Evolutionary conservation across 2,113 vertebrate genomes (phyloP).

Genomic region (Emberiza fucata): DNA sequence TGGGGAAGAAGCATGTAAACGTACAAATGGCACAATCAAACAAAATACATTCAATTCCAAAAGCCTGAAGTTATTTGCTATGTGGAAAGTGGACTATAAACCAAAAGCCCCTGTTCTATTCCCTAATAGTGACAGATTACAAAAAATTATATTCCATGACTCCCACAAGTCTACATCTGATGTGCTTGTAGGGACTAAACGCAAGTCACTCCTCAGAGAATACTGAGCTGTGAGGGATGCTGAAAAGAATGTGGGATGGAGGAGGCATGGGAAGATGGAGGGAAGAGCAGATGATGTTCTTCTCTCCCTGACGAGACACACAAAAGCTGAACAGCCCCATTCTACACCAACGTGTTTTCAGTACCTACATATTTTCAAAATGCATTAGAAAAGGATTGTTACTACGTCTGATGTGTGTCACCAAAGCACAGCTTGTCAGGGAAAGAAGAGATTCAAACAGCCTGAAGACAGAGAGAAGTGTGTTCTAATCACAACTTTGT

Average conservation of each 20-base stretch:
- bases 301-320: not conserved
- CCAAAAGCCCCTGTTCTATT: not conserved
- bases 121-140: not conserved
- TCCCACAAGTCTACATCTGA: not conserved
- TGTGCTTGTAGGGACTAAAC: not conserved
- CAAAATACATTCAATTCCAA: not conserved
- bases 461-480: not conserved
- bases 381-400: not conserved
- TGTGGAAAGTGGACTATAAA: not conserved
- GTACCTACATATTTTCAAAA: not conserved
- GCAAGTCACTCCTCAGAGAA: not conserved
- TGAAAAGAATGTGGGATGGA: not conserved
- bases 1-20: not conserved
- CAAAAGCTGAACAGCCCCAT: not conserved
- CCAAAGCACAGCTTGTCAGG: not conserved
- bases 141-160: not conserved
- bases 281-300: not conserved
- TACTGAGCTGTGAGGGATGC: not conserved
- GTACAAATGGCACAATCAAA: not conserved
- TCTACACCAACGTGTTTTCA: not conserved
- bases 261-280: not conserved
- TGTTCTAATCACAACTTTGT: not conserved
- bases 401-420: not conserved
- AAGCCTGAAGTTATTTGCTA: not conserved
- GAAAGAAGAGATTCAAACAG: not conserved